These are phyloP conservation scores for Tamandua tetradactyla DNA, from an alignment of 2,797 vertebrate genomes.

Conservation along the genomic window DNA sequence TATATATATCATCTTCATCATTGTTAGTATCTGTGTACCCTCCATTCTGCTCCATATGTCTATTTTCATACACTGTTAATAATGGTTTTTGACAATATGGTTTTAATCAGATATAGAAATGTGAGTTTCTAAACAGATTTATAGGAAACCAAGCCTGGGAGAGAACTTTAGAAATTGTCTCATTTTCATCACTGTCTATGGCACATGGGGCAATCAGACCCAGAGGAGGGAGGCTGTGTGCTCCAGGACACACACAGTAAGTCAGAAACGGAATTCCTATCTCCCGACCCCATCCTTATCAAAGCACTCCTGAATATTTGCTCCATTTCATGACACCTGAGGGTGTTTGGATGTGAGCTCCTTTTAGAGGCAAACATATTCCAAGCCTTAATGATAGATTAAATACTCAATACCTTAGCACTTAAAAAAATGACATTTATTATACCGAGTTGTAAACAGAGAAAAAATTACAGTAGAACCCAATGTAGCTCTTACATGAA, in stretches of 20 bases:
- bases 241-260: constrained; percentile 11
- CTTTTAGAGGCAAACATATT: constrained; percentile 75
- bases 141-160: neutral
- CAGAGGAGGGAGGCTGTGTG: neutral
- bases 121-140: neutral
- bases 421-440: constrained; percentile 87
- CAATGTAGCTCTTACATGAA: constrained; percentile 83
- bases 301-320: neutral
- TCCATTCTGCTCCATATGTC: neutral
- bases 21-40: neutral
- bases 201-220: neutral
- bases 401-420: constrained; percentile 88
- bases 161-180: neutral
- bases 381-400: constrained; percentile 83
- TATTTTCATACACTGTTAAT: neutral
- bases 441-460: constrained; percentile 85
- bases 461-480: constrained; percentile 82
- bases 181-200: neutral
- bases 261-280: neutral
- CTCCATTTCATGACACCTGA: neutral
- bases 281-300: neutral
- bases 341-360: constrained; percentile 56
- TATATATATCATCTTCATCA: too few species aligned
- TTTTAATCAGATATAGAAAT: neutral
- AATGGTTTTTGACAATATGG: neutral